These are phyloP conservation scores for Nymphicus hollandicus DNA, from an alignment of 2,113 vertebrate genomes.

Conservation along the genomic window DNA sequence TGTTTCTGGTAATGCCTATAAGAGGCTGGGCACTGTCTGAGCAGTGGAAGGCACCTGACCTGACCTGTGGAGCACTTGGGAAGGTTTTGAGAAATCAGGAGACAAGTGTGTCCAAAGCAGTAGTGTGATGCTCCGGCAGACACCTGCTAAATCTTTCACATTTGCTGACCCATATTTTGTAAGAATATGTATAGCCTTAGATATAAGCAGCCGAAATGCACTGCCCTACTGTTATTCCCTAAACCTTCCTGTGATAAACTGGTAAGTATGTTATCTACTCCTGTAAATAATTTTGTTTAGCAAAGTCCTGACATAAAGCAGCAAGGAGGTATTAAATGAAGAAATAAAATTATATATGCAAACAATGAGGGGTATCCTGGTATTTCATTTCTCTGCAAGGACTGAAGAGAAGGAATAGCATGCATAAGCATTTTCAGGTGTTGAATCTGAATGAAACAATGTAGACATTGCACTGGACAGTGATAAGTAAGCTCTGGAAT, in stretches of 20 bases:
- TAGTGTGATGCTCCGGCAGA: neutral
- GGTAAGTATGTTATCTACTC: neutral
- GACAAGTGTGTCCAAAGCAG: neutral
- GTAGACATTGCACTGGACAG: fast-evolving
- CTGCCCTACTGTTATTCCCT: neutral
- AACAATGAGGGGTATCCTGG: neutral
- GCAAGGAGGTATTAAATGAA: neutral
- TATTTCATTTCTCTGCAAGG: neutral
- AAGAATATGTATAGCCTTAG: neutral
- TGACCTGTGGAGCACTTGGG: neutral
- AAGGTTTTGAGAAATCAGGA: neutral
- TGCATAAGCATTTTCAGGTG: neutral
- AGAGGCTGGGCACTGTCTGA: neutral
- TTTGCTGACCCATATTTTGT: neutral
- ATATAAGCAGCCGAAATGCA: neutral
- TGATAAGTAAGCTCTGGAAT: neutral
- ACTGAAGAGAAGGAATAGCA: neutral
- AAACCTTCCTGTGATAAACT: neutral
- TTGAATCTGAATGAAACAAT: neutral
- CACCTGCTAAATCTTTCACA: neutral
- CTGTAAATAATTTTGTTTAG: neutral
- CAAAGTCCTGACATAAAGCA: neutral
- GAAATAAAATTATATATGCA: neutral
- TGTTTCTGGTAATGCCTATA: neutral
- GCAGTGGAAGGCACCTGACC: neutral